These are phyloP conservation scores for Ophthalmolycus amberensis DNA, from an alignment of 2,113 vertebrate species.

Conservation along the genomic window DNA sequence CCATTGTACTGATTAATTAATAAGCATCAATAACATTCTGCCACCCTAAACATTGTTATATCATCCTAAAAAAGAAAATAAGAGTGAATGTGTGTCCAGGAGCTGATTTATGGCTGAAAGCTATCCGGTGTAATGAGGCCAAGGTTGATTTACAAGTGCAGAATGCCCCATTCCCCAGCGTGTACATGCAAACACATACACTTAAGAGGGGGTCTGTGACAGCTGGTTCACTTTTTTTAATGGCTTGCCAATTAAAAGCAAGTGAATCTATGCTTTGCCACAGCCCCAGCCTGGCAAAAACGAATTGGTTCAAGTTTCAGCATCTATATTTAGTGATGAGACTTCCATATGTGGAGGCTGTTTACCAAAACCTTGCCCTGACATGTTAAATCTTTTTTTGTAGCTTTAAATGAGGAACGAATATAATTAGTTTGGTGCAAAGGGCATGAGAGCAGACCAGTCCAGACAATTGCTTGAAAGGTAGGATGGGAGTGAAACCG, in stretches of 20 bases:
- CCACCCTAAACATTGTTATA: neutral
- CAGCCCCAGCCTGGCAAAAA: constrained; percentile 12
- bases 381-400: neutral
- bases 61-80: neutral
- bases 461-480: neutral
- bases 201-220: constrained; percentile 28
- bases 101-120: constrained; percentile 46
- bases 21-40: constrained; percentile 1
- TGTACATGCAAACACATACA: constrained; percentile 20
- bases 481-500: neutral
- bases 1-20: neutral
- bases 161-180: constrained; percentile 45
- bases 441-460: neutral
- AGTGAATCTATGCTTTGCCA: constrained; percentile 19
- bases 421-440: neutral
- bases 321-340: constrained; percentile 26
- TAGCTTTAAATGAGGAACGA: neutral
- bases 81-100: neutral
- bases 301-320: constrained; percentile 22
- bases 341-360: neutral
- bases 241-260: constrained; percentile 28
- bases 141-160: constrained; percentile 64
- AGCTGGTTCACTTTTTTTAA: constrained; percentile 51
- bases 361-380: neutral
- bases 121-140: constrained; percentile 71